A percentile compares a stretch with the other conserved stretches of the same genome.
phyloP scores from a whole-genome alignment of 2,888 invertebrate genomes.

The Dryobotodes eremita region DNA sequence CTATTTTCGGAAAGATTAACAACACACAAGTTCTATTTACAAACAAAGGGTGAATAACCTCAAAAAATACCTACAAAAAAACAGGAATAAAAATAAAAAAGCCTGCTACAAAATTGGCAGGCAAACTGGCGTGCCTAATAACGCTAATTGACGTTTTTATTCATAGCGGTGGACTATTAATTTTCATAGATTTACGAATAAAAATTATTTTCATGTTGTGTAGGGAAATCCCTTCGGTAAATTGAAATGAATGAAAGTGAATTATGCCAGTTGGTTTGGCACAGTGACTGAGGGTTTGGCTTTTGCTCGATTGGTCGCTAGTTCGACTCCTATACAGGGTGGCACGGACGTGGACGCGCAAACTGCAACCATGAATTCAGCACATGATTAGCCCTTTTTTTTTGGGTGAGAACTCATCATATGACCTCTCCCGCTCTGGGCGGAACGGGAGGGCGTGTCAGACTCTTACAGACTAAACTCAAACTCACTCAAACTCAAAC shows the following conservation, averaged over 20 bases:
- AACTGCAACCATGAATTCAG: too few relatives aligned
- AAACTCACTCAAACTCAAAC: too few relatives aligned
- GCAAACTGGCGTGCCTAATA: constrained; percentile 59
- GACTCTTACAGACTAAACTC: too few relatives aligned
- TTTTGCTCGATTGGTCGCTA: neutral
- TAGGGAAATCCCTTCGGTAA: constrained; percentile 22
- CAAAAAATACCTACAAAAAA: neutral
- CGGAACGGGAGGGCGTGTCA: too few relatives aligned
- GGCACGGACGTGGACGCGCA: too few relatives aligned
- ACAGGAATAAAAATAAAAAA: neutral
- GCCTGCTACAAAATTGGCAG: constrained; percentile 56
- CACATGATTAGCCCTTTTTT: too few relatives aligned
- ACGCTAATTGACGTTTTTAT: constrained; percentile 63
- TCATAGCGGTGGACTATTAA: constrained; percentile 52
- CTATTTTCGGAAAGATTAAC: too few relatives aligned
- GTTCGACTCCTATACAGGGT: neutral
- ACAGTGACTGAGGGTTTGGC: neutral
- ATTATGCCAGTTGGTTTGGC: neutral
- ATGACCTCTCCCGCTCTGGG: too few relatives aligned
- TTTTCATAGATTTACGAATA: constrained; percentile 58
- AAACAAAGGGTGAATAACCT: neutral
- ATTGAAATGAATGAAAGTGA: constrained; percentile 42
- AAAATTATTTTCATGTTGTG: constrained; percentile 57
- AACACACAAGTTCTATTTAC: too few relatives aligned
- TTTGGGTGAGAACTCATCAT: too few relatives aligned